phyloP scores from a whole-genome alignment of 1,140 invertebrate species.

The Drosophila quadrilineata region DNA sequence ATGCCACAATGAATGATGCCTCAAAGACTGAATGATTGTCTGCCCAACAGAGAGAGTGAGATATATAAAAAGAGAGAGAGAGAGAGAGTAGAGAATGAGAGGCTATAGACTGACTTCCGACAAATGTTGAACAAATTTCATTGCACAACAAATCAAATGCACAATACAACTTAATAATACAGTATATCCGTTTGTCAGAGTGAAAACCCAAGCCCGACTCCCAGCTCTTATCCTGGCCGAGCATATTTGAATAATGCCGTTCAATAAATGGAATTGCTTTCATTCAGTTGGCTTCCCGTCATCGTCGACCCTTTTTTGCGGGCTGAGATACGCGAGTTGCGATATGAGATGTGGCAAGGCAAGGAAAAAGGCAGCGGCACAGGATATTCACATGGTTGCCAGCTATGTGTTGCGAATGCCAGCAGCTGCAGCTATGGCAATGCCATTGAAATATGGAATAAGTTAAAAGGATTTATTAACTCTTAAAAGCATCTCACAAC shows the following conservation, averaged over 20 bases:
- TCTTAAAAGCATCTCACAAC: constrained; percentile 75
- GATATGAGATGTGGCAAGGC: constrained; percentile 25
- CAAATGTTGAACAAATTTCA: constrained; percentile 38
- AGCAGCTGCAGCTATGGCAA: constrained; percentile 21
- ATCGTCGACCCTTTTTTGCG: constrained; percentile 34
- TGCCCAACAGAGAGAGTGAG: neutral
- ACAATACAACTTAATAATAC: constrained; percentile 67
- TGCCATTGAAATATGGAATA: constrained; percentile 74
- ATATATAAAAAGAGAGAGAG: no score
- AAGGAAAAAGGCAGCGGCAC: no score
- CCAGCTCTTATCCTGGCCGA: neutral
- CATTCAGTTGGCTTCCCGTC: constrained; percentile 46
- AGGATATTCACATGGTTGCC: constrained; percentile 52
- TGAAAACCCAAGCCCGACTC: neutral
- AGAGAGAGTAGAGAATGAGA: no score
- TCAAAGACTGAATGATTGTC: neutral
- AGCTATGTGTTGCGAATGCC: constrained; percentile 34
- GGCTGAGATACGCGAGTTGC: constrained; percentile 1
- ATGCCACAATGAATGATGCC: constrained; percentile 56
- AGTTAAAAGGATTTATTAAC: constrained; percentile 80
- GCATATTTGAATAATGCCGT: constrained; percentile 69
- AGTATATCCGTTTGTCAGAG: constrained; percentile 42
- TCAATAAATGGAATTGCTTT: constrained; percentile 74
- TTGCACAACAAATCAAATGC: constrained; percentile 53
- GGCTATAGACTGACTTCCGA: neutral